Evolutionary conservation across 2,113 vertebrate species (phyloP).

Genomic region (Barbus barbus): DNA sequence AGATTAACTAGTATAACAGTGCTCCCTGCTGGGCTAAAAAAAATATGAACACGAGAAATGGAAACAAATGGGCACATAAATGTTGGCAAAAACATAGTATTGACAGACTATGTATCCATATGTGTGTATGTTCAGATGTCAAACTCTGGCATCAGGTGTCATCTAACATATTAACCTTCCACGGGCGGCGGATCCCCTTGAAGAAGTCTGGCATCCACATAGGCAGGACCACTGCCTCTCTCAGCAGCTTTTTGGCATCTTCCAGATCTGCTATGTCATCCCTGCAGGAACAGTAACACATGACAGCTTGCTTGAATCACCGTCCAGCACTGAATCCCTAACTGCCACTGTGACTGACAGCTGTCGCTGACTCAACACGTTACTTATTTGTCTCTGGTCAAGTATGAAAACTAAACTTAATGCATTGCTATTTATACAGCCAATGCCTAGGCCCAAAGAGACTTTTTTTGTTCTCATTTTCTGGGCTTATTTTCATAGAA

Average conservation of each 20-base stretch:
- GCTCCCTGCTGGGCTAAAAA: conserved; percentile 55
- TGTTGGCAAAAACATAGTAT: neutral
- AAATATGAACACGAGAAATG: neutral
- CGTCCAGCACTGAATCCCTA: conserved; percentile 39
- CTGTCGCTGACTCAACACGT: conserved; percentile 38
- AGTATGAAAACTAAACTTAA: neutral
- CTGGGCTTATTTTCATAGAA: neutral
- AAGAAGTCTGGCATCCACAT: conserved; percentile 99
- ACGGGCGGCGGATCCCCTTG: conserved; percentile 95
- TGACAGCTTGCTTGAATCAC: conserved; percentile 44
- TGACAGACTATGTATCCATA: neutral
- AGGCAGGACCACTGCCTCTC: conserved; percentile 95
- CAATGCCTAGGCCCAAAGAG: neutral
- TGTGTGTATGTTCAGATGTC: neutral
- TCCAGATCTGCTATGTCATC: conserved; percentile 97
- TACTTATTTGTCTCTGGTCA: neutral
- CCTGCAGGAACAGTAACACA: conserved; percentile 69
- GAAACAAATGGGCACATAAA: neutral
- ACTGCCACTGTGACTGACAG: conserved; percentile 33
- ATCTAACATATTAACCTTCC: conserved; percentile 82
- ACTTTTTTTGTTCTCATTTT: neutral
- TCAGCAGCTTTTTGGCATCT: conserved; percentile 88
- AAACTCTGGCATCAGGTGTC: conserved; percentile 7
- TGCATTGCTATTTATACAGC: neutral
- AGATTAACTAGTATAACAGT: conserved; percentile 26